Evolutionary conservation across 2,797 vertebrate genomes (phyloP), one percentile per base, ranked within the genome.

Genomic region (Macropodus opercularis): DNA sequence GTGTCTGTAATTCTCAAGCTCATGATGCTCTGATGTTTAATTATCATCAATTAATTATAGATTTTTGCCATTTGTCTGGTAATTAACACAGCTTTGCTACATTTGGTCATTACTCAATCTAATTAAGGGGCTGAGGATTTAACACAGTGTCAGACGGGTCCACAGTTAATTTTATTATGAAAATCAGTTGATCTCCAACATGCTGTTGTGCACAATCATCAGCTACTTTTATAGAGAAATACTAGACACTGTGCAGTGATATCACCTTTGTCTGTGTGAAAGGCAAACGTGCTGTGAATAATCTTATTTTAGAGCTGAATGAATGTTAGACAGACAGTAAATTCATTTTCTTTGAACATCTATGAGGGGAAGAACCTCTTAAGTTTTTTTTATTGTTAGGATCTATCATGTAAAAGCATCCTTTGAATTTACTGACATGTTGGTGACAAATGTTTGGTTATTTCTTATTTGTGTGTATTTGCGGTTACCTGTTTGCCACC

Each of bases 401-500:
- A n/a, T n/a, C n/a, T n/a, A n/a, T n/a, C n/a, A n/a, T n/a, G n/a
- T n/a, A n/a, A n/a, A n/a, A n/a, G n/a, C n/a, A n/a, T n/a, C n/a
- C n/a, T n/a, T n/a, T n/a, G n/a, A n/a, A n/a, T n/a, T n/a, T n/a
- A n/a, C n/a, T n/a, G n/a, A n/a, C n/a, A n/a, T n/a, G n/a, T n/a
- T n/a, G n/a, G n/a, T n/a, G n/a, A n/a, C n/a, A n/a, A n/a, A n/a
- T n/a, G n/a, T n/a, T n/a, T n/a, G n/a, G n/a, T n/a, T n/a, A n/a
- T n/a, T n/a, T n/a, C 6, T 9, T 7, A 26, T 26, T 26, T 26
- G 26, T 26, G 26, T 34, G 56, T 29, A 9, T 49, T 68, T 10
- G n/a, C 27, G 24, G 10, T 93, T 92, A 99, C 97, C 97, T 72
- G 96, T 98, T 88, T 99, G 97, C 97, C 97, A 98, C 97, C 97